Conservation (phyloP, 2,888 invertebrate species). For the Leistus spinibarbis region DNA sequence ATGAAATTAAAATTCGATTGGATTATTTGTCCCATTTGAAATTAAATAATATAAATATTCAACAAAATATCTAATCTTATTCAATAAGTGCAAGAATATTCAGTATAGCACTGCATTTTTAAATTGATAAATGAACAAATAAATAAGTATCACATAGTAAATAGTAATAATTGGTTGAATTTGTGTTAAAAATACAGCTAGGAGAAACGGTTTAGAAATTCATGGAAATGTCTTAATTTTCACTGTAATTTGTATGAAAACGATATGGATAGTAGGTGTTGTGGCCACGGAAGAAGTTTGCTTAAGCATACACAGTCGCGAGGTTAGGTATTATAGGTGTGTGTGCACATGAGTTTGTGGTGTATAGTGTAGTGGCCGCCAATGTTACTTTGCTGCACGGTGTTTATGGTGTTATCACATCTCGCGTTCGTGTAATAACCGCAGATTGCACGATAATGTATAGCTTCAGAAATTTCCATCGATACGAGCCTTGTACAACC, state of each 20-base stretch:
- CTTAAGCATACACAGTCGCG: not conserved
- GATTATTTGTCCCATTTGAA: too few relatives aligned
- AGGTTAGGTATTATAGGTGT: constrained; percentile 15
- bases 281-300: not conserved
- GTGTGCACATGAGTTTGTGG: constrained; percentile 39
- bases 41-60: too few relatives aligned
- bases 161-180: not conserved
- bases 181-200: not conserved
- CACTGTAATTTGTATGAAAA: constrained; percentile 17
- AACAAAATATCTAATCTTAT: too few relatives aligned
- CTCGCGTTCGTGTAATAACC: constrained; percentile 50
- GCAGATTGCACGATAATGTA: constrained; percentile 47
- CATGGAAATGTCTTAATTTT: constrained; percentile 43
- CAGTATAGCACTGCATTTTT: too few relatives aligned
- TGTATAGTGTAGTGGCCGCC: constrained; percentile 12
- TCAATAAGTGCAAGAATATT: too few relatives aligned
- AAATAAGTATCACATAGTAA: not conserved
- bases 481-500: constrained; percentile 36
- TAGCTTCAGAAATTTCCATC: constrained; percentile 45
- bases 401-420: constrained; percentile 45
- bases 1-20: too few relatives aligned
- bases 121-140: not conserved
- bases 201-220: constrained; percentile 36
- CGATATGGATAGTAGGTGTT: constrained; percentile 2
- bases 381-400: constrained; percentile 32